phyloP scores from a whole-genome alignment of 2,113 vertebrate genomes.

The Siniperca chuatsi region DNA sequence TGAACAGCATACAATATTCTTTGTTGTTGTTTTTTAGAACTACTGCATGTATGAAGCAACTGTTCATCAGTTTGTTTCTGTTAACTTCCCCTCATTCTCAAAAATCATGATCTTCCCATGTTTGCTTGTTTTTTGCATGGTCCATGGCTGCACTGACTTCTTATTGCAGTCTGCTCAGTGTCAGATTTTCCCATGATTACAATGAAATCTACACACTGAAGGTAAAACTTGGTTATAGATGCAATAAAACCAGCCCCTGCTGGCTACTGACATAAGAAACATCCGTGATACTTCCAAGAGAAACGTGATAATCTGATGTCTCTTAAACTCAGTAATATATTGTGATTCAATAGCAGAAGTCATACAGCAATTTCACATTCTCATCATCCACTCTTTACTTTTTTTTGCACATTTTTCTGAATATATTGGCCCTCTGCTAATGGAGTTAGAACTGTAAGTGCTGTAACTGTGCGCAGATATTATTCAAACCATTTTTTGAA shows the following conservation, averaged over 20 bases:
- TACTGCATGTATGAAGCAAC: slow-evolving; percentile 33
- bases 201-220: neutral
- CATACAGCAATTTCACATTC: slow-evolving; percentile 1
- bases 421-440: neutral
- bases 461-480: neutral
- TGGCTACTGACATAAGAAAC: neutral
- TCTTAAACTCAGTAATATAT: neutral
- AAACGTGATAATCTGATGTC: neutral
- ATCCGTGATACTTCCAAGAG: neutral
- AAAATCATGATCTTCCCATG: slow-evolving; percentile 6
- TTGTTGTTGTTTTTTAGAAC: neutral
- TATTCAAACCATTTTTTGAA: slow-evolving; percentile 7
- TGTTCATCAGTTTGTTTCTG: slow-evolving; percentile 10
- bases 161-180: neutral
- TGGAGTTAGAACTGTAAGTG: neutral
- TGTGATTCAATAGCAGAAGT: neutral
- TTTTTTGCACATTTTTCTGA: neutral
- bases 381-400: neutral
- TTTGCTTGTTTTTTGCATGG: slow-evolving; percentile 29
- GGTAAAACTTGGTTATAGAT: neutral
- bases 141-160: slow-evolving; percentile 36
- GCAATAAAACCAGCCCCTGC: neutral
- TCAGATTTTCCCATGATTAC: neutral
- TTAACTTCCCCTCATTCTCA: slow-evolving; percentile 3
- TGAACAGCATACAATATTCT: neutral